Conservation (phyloP, 1,140 invertebrate species). For the Bemisia tabaci region DNA sequence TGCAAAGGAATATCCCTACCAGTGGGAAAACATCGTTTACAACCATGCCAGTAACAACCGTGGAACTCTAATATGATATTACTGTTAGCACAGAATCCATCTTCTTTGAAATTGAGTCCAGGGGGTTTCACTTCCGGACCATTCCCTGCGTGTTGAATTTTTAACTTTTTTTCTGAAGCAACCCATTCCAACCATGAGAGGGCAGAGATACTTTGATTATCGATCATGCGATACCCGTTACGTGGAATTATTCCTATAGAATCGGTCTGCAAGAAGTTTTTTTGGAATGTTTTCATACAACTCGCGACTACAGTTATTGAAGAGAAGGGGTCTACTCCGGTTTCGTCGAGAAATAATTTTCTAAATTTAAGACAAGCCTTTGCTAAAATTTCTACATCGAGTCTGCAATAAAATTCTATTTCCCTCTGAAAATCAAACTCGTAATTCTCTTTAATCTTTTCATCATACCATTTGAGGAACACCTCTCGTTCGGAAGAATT, state of each 20-base stretch:
- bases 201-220: slow-evolving; percentile 13
- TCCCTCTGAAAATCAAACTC: slow-evolving; percentile 20
- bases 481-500: slow-evolving; percentile 5
- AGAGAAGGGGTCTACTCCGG: slow-evolving; percentile 11
- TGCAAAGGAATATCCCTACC: neutral
- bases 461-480: slow-evolving; percentile 18
- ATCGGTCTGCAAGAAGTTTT: slow-evolving; percentile 9
- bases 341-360: slow-evolving; percentile 7
- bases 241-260: slow-evolving; percentile 11
- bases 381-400: slow-evolving; percentile 22
- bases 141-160: slow-evolving; percentile 9
- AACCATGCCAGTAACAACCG: slow-evolving; percentile 15
- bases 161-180: neutral
- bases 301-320: slow-evolving; percentile 9
- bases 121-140: slow-evolving; percentile 4
- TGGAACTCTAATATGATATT: slow-evolving; percentile 10
- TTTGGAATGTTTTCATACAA: slow-evolving; percentile 8
- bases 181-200: slow-evolving; percentile 10
- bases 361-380: slow-evolving; percentile 26
- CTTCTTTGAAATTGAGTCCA: neutral
- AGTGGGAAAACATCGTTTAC: slow-evolving; percentile 1
- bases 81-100: neutral
- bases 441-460: slow-evolving; percentile 13
- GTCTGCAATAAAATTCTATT: slow-evolving; percentile 17
- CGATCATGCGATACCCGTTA: slow-evolving; percentile 7